phyloP scores from a whole-genome alignment of 2,113 vertebrate species.

The Corynorhinus townsendii region DNA sequence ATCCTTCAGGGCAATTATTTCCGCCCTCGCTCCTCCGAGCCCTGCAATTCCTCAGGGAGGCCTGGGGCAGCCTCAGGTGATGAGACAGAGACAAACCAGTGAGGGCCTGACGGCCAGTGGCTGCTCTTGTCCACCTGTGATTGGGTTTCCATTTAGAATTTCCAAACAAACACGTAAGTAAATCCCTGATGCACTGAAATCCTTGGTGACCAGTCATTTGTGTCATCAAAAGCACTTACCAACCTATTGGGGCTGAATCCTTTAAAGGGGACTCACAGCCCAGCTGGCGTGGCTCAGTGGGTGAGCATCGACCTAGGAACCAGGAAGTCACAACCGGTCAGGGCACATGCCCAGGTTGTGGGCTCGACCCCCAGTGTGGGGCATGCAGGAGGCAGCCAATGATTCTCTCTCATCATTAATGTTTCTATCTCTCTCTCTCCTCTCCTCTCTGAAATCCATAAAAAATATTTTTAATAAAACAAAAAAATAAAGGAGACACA shows the following conservation, averaged over 20 bases:
- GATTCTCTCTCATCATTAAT: too few relatives aligned
- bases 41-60: background rate
- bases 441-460: too few relatives aligned
- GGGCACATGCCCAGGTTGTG: too few relatives aligned
- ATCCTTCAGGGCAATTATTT: background rate
- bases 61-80: background rate
- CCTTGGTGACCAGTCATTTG: background rate
- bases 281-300: too few relatives aligned
- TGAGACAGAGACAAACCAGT: background rate
- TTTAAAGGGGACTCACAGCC: background rate
- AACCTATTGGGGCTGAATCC: background rate
- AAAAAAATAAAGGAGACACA: too few relatives aligned
- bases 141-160: conserved; percentile 12
- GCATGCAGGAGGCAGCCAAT: too few relatives aligned
- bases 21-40: background rate
- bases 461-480: too few relatives aligned
- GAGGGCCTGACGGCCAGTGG: background rate
- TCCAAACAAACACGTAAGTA: conserved; percentile 43
- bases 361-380: too few relatives aligned
- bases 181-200: background rate
- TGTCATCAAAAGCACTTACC: conserved; percentile 5
- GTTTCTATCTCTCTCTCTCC: too few relatives aligned
- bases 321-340: too few relatives aligned
- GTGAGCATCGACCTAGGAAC: too few relatives aligned
- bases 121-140: background rate